Base-by-base conservation (phyloP, 2,113 vertebrate genomes). In the Electrona antarctica region DNA sequence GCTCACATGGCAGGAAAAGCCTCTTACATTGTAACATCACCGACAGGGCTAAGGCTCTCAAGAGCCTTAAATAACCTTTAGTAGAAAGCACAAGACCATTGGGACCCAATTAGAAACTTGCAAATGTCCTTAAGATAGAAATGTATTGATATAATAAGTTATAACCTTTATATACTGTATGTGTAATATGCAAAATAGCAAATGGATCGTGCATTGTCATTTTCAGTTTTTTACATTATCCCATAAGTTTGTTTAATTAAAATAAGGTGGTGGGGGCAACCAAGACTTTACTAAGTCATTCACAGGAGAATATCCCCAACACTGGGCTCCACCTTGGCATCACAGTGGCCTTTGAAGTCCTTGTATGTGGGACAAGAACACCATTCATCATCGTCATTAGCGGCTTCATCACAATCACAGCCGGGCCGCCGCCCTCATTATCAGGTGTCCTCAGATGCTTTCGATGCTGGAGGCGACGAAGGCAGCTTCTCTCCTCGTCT, bases 331-430 rank as follows among this genome's bases (percentile, higher is more conserved):
- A 9, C 8, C 6, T 47, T 56, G 13, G 65, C 80, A 62, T 82
- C 46, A 71, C 41, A 3, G 60, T 47, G 80, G 54, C 52, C 48
- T 73, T 57, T 63, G 12, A 75, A 72, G 45, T 63, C 63, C 61
- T 33, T 67, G 60, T 60, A 55, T 66, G 48, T 65, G 61, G 55
- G 57, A 45, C 55, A 60, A 56, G 73, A 78, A 80, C 64, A 76
- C 48, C 67, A 69, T 77, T 83, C 74, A 67, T 71, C 1, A 28
- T 73, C 62, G 69, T 46, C 45, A 47, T 83, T 76, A 78, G 74
- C 66, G 7, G 14, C 15, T 15, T 15, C 14, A 14, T 14, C 21
- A 7, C 11, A 12, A 10, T 15, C 15, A 8, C 14, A n/a, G n/a
- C 15, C 55, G 15, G 33, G n/a, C 55, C 55, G 15, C 15, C 15